Conservation (phyloP, 2,888 invertebrate species). For the Abscondita cerata region DNA sequence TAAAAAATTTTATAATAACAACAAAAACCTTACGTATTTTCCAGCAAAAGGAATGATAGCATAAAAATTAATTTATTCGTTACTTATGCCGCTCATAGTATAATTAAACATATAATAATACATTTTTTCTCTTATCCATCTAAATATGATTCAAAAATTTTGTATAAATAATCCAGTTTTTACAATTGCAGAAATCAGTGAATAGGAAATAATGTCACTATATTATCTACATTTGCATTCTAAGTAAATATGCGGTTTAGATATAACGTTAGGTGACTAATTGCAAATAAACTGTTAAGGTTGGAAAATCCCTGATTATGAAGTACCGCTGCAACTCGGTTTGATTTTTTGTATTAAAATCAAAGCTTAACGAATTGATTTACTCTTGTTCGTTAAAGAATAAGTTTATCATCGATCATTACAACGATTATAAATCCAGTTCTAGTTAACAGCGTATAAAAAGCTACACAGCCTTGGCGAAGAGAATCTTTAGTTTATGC, state of each 20-base stretch:
- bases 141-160: too few species aligned
- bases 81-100: too few species aligned
- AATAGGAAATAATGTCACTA: too few species aligned
- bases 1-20: too few species aligned
- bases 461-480: neutral
- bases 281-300: neutral
- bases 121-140: too few species aligned
- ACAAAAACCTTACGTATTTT: too few species aligned
- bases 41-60: too few species aligned
- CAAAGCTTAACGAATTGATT: neutral
- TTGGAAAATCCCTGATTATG: neutral
- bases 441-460: conserved; percentile 4
- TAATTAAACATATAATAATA: too few species aligned
- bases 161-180: too few species aligned
- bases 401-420: neutral
- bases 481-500: neutral
- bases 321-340: neutral
- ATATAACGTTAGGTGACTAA: neutral
- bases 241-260: conserved; percentile 10
- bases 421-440: conserved; percentile 1
- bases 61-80: too few species aligned
- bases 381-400: neutral
- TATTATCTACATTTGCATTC: conserved; percentile 13
- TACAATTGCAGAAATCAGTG: too few species aligned
- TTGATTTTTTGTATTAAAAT: neutral